A percentile compares a stretch with the other conserved stretches of the same genome.
These are phyloP conservation scores for Stenopsyche tienmushanensis DNA, from an alignment of 1,140 invertebrate species.

Conservation along the genomic window DNA sequence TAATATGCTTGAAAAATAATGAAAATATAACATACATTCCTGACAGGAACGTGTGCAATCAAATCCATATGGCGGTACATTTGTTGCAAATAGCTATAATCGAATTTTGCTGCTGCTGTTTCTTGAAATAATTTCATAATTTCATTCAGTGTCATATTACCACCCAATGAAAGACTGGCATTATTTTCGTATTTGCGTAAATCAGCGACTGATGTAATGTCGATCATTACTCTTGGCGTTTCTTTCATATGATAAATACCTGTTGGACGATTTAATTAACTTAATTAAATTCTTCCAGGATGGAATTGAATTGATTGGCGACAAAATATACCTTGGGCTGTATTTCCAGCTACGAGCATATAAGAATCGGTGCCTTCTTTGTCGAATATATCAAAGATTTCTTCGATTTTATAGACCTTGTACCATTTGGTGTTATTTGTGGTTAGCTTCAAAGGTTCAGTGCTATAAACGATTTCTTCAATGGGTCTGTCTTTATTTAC, in stretches of 20 bases:
- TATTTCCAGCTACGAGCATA: slow-evolving; percentile 67
- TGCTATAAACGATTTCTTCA: neutral
- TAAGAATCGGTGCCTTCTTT: slow-evolving; percentile 55
- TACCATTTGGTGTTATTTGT: slow-evolving; percentile 50
- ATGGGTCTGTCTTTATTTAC: slow-evolving; percentile 19
- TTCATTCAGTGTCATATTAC: slow-evolving; percentile 63
- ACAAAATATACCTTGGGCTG: slow-evolving; percentile 59
- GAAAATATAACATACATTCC: slow-evolving; percentile 69
- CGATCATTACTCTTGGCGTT: slow-evolving; percentile 62
- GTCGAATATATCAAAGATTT: slow-evolving; percentile 54
- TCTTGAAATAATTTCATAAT: slow-evolving; percentile 63
- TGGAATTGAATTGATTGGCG: no score
- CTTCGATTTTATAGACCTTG: slow-evolving; percentile 53
- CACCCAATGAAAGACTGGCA: slow-evolving; percentile 61
- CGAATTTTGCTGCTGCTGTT: slow-evolving; percentile 51
- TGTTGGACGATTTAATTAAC: no score
- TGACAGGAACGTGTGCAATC: slow-evolving; percentile 69
- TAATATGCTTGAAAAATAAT: no score
- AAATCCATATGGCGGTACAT: slow-evolving; percentile 62
- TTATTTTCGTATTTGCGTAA: slow-evolving; percentile 58
- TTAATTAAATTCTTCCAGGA: no score
- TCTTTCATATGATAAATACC: slow-evolving; percentile 47
- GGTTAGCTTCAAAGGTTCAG: slow-evolving; percentile 13
- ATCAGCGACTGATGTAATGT: slow-evolving; percentile 67
- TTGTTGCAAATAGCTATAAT: slow-evolving; percentile 54